Evolutionary conservation across 1,140 invertebrate species (phyloP).

Genomic region (Doryteuthis pealeii): DNA sequence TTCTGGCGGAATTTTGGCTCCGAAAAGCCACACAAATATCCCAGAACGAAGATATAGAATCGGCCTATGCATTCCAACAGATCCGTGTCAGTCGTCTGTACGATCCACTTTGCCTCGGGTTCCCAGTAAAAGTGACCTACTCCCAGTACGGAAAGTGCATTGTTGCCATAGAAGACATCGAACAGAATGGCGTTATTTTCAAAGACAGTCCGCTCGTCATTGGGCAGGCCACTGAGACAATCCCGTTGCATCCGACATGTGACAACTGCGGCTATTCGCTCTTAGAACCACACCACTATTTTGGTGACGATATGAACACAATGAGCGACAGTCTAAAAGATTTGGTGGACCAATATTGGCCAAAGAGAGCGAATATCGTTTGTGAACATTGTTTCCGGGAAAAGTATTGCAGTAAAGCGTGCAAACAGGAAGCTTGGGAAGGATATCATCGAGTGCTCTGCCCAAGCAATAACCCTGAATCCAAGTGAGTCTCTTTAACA

Average conservation of each 20-base stretch:
- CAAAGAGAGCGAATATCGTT: conserved; percentile 26
- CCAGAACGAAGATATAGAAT: conserved; percentile 36
- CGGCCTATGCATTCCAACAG: conserved; percentile 48
- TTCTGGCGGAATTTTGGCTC: conserved; percentile 53
- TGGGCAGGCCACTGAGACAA: conserved; percentile 21
- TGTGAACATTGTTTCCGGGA: conserved; percentile 41
- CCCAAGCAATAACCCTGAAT: conserved; percentile 36
- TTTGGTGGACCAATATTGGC: conserved; percentile 43
- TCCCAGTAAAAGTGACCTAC: conserved; percentile 45
- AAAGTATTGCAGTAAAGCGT: conserved; percentile 46
- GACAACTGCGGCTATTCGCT: conserved; percentile 45
- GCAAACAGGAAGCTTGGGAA: conserved; percentile 40
- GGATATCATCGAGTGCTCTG: conserved; percentile 47
- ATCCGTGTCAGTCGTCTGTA: conserved; percentile 48
- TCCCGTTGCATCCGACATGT: conserved; percentile 33
- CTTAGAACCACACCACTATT: conserved; percentile 40
- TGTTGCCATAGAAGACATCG: conserved; percentile 37
- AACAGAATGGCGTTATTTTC: conserved; percentile 35
- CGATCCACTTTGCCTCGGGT: conserved; percentile 44
- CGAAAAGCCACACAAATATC: conserved; percentile 42
- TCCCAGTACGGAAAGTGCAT: conserved; percentile 45
- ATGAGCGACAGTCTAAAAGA: conserved; percentile 17
- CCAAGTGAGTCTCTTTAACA: conserved; percentile 13
- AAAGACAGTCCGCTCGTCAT: conserved; percentile 41
- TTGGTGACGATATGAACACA: conserved; percentile 30